These are phyloP conservation scores for Gibbula magus DNA, from an alignment of 2,888 invertebrate genomes.

Conservation along the genomic window DNA sequence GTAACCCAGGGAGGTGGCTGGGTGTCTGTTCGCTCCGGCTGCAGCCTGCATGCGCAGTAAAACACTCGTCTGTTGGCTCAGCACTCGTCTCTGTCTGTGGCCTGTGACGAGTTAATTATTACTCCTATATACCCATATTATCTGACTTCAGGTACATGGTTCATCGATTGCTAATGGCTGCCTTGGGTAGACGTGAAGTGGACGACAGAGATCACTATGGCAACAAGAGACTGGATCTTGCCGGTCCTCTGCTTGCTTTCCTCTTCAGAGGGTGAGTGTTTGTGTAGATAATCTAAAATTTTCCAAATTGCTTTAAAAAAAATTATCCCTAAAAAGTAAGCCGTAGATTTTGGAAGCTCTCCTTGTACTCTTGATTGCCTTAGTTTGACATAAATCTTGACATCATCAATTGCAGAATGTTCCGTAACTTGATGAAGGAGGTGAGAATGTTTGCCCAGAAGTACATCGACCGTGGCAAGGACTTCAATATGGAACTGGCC, in stretches of 20 bases:
- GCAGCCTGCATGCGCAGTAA: too few relatives aligned
- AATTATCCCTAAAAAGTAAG: too few relatives aligned
- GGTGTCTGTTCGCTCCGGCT: too few relatives aligned
- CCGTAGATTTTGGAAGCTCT: too few relatives aligned
- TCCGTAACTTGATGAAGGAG: constrained; percentile 97
- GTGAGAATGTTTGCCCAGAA: constrained; percentile 98
- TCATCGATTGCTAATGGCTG: constrained; percentile 93
- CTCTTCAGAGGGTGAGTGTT: constrained; percentile 88
- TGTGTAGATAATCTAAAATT: not conserved
- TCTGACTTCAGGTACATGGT: constrained; percentile 89
- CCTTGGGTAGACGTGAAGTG: constrained; percentile 91
- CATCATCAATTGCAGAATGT: constrained; percentile 79
- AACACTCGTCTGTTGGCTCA: too few relatives aligned
- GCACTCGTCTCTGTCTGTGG: too few relatives aligned
- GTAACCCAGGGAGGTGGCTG: too few relatives aligned
- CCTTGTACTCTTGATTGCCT: too few relatives aligned
- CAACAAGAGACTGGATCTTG: constrained; percentile 97
- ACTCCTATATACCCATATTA: too few relatives aligned
- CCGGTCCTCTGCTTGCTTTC: constrained; percentile 97
- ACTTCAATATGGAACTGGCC: constrained; percentile 96
- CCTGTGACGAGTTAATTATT: too few relatives aligned
- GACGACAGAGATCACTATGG: constrained; percentile 99
- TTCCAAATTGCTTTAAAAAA: too few relatives aligned
- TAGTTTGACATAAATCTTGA: too few relatives aligned
- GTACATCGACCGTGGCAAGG: constrained; percentile 98